A percentile compares a stretch with the other conserved stretches of the same genome.
Evolutionary conservation across 2,888 invertebrate genomes (phyloP).

Genomic region (Dolichomitus sp.): DNA sequence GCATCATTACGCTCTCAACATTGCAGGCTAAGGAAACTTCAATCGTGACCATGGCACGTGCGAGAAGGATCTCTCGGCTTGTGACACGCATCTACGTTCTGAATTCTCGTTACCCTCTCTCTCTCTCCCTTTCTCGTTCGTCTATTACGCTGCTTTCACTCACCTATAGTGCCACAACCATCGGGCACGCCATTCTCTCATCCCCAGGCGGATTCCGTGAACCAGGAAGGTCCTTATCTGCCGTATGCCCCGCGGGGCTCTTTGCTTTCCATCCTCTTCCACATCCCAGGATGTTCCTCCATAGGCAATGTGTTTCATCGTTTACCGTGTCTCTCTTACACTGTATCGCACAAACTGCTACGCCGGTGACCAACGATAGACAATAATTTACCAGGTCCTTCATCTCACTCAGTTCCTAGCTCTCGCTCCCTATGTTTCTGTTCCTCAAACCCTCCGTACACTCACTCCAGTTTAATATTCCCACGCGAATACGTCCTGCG

Average conservation of each 20-base stretch:
- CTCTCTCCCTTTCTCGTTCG: conserved; percentile 8
- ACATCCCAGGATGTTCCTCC: conserved; percentile 12
- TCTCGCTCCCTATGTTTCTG: conserved; percentile 19
- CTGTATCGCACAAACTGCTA: conserved; percentile 44
- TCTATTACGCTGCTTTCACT: conserved; percentile 21
- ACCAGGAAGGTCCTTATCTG: conserved; percentile 63
- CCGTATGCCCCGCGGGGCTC: conserved; percentile 58
- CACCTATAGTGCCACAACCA: conserved; percentile 17
- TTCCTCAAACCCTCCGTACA: conserved; percentile 15
- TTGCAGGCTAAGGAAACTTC: not conserved
- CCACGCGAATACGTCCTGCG: conserved; percentile 78
- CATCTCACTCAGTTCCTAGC: conserved; percentile 38
- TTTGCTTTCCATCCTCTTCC: conserved; percentile 30
- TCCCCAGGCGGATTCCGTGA: conserved; percentile 57
- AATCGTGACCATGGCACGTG: not conserved
- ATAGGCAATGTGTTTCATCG: conserved; percentile 17
- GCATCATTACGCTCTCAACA: no score
- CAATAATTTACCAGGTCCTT: conserved; percentile 64
- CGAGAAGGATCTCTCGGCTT: not conserved
- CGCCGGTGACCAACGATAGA: conserved; percentile 64
- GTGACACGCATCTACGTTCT: conserved; percentile 3
- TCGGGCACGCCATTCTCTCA: conserved; percentile 51
- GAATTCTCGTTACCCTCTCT: conserved; percentile 27
- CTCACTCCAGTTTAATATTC: conserved; percentile 79
- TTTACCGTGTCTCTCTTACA: conserved; percentile 27